Percentiles rank a stretch among this genome's conserved stretches.
Evolutionary conservation across 2,797 vertebrate genomes (phyloP).

Genomic region (Anniella stebbinsi): DNA sequence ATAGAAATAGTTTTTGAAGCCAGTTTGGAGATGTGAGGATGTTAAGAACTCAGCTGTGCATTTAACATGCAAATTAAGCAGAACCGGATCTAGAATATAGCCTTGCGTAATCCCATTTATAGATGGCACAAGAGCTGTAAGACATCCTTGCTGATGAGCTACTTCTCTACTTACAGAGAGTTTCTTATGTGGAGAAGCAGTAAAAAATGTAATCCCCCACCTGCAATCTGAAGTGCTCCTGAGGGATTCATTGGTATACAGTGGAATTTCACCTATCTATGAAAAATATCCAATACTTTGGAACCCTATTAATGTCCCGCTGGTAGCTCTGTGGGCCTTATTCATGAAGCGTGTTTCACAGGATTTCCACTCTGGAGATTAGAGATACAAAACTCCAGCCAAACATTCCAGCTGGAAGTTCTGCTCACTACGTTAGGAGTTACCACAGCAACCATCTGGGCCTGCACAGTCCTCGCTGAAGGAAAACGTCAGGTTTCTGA

Average conservation of each 20-base stretch:
- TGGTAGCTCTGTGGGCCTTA: not conserved
- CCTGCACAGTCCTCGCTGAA: not conserved
- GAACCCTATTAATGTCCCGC: not conserved
- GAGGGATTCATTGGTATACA: not conserved
- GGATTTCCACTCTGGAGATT: not conserved
- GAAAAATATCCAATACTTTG: not conserved
- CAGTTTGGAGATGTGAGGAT: not conserved
- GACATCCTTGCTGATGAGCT: not conserved
- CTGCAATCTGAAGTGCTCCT: not conserved
- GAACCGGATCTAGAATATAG: not conserved
- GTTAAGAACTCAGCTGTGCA: not conserved
- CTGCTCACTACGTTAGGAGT: not conserved
- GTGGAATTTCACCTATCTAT: not conserved
- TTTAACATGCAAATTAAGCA: not conserved
- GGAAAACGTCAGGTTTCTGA: not conserved
- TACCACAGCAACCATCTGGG: not conserved
- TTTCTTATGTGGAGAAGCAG: too few relatives aligned
- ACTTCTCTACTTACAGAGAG: too few relatives aligned
- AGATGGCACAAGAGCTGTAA: not conserved
- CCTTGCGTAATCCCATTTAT: not conserved
- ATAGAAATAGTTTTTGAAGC: not conserved
- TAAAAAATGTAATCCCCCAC: too few relatives aligned
- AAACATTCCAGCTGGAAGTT: constrained; percentile 2
- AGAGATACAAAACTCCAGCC: not conserved
- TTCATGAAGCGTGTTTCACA: not conserved